A percentile compares a stretch with the other conserved stretches of the same genome.
Conservation (phyloP, 2,113 vertebrate species). For the human region GRCh38 chrX:6129001-6129500, state of each 20-base stretch:
- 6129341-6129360: fast-evolving
- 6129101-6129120: fast-evolving
- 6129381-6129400: fast-evolving
- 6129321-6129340: fast-evolving
- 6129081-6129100: background rate
- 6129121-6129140: too few relatives aligned
- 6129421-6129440: fast-evolving
- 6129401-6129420: fast-evolving
- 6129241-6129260: too few relatives aligned
- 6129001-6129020: background rate
- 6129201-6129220: too few relatives aligned
- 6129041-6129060: background rate
- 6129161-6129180: background rate
- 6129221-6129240: background rate
- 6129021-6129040: fast-evolving
- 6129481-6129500: background rate
- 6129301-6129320: fast-evolving
- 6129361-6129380: background rate
- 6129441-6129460: background rate
- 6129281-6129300: fast-evolving
- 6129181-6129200: fast-evolving
- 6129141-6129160: background rate
- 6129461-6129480: fast-evolving
- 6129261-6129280: background rate
- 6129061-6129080: background rate